These are phyloP conservation scores for Plagodis dolabraria DNA, from an alignment of 2,888 invertebrate species.

Conservation along the genomic window DNA sequence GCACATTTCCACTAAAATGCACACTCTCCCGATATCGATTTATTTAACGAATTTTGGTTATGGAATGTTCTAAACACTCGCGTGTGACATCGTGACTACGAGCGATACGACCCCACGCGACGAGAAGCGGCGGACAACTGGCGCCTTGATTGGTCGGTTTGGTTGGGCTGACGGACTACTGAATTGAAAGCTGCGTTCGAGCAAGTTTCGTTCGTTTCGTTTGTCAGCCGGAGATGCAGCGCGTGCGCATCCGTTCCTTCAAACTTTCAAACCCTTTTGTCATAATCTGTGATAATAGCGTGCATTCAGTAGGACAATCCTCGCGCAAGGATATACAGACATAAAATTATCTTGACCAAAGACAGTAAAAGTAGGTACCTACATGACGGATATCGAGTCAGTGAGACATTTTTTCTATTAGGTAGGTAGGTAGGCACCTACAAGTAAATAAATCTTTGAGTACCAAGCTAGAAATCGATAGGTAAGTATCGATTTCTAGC, in stretches of 20 bases:
- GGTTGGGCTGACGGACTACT: constrained; percentile 17
- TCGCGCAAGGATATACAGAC: no score
- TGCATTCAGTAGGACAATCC: no score
- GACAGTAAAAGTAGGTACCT: no score
- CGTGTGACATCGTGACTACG: constrained; percentile 55
- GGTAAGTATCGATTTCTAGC: no score
- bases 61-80: constrained; percentile 46
- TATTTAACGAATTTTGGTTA: constrained; percentile 47
- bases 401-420: no score
- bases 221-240: constrained; percentile 56
- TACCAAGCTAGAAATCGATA: no score
- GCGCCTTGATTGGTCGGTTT: constrained; percentile 55
- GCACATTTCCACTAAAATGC: constrained; percentile 74
- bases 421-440: no score
- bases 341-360: no score
- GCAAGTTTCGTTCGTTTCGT: constrained; percentile 6
- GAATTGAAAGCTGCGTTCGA: background rate
- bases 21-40: constrained; percentile 56
- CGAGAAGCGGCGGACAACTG: constrained; percentile 62
- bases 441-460: no score
- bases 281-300: background rate
- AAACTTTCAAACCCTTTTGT: constrained; percentile 20
- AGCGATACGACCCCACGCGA: constrained; percentile 52
- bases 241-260: constrained; percentile 57
- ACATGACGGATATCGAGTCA: no score